phyloP scores from a whole-genome alignment of 2,888 invertebrate species.

The Eutolmus rufibarbis region DNA sequence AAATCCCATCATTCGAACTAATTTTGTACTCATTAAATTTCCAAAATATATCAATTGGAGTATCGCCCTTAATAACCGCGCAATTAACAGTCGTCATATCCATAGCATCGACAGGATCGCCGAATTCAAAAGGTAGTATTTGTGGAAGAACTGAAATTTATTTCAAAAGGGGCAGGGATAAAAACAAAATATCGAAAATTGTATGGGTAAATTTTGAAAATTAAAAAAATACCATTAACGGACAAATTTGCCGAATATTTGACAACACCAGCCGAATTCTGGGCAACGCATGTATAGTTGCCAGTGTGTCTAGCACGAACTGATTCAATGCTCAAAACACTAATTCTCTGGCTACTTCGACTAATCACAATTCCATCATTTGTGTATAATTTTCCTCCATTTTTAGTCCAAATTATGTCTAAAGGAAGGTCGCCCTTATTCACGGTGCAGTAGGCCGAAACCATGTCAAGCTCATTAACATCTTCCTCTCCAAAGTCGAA shows the following conservation, averaged over 20 bases:
- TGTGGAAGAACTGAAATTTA: constrained; percentile 64
- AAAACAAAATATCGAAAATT: neutral
- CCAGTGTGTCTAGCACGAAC: constrained; percentile 70
- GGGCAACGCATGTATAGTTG: constrained; percentile 70
- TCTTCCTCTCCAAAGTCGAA: constrained; percentile 76
- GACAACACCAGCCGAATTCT: constrained; percentile 68
- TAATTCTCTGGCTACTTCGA: constrained; percentile 70
- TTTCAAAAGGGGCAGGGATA: neutral
- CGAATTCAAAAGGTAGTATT: constrained; percentile 67
- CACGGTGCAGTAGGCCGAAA: constrained; percentile 74
- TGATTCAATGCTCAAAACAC: constrained; percentile 70
- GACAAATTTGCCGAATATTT: constrained; percentile 67
- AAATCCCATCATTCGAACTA: constrained; percentile 54
- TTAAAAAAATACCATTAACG: constrained; percentile 66
- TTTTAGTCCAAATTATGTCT: constrained; percentile 74
- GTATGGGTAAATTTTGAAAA: neutral
- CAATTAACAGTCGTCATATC: constrained; percentile 67
- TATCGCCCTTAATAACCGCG: constrained; percentile 67
- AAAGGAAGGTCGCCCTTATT: constrained; percentile 81
- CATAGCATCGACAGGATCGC: constrained; percentile 65
- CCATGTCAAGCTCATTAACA: constrained; percentile 73
- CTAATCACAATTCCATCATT: constrained; percentile 67
- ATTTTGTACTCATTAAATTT: constrained; percentile 62
- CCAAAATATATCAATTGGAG: constrained; percentile 72
- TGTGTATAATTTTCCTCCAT: constrained; percentile 63